Evolutionary conservation across 2,113 vertebrate genomes (phyloP).

Genomic region (Pseudopipra pipra): DNA sequence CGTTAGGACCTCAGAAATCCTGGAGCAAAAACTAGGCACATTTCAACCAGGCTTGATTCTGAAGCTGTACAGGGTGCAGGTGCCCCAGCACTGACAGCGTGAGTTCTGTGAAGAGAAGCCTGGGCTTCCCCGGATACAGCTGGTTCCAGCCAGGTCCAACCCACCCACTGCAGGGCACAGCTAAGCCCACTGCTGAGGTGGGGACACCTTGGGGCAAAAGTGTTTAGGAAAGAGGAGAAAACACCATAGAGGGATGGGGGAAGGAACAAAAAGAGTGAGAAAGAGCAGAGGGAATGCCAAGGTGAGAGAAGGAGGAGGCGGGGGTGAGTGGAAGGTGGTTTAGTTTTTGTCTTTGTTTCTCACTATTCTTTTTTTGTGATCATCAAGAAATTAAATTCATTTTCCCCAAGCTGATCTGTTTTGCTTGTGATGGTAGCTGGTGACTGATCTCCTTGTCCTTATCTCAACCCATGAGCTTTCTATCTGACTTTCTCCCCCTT

Average conservation of each 20-base stretch:
- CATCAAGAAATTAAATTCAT: background rate
- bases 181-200: background rate
- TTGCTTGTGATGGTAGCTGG: background rate
- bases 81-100: rapidly evolving
- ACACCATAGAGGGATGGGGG: background rate
- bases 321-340: rapidly evolving
- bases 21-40: background rate
- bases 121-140: background rate
- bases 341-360: background rate
- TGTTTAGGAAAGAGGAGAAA: background rate
- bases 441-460: background rate
- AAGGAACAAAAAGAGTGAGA: background rate
- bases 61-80: too few species aligned
- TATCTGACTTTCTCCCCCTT: background rate
- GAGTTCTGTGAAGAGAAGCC: background rate
- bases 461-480: background rate
- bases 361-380: background rate
- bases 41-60: background rate
- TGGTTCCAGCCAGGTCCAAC: background rate
- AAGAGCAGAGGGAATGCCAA: background rate
- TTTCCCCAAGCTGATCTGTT: background rate
- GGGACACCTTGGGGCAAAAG: rapidly evolving
- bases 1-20: background rate
- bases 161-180: background rate
- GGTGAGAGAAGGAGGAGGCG: background rate